Conservation (phyloP, 1,140 invertebrate species). For the Batillaria attramentaria region DNA sequence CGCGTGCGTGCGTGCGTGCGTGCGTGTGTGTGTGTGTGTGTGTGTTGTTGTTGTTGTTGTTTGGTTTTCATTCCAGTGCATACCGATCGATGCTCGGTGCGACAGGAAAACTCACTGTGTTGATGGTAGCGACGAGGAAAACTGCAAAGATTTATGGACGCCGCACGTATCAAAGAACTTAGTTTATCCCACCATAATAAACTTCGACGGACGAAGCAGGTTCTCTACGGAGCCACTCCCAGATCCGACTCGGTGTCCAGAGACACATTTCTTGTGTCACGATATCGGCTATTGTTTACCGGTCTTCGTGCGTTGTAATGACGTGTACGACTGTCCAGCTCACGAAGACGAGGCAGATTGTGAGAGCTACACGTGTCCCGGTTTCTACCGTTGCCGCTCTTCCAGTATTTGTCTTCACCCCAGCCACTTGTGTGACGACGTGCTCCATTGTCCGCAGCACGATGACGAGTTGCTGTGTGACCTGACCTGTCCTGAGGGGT, state of each 20-base stretch:
- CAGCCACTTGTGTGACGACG: slow-evolving; percentile 16
- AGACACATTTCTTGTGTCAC: slow-evolving; percentile 11
- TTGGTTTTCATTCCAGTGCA: too few species aligned
- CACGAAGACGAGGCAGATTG: slow-evolving; percentile 18
- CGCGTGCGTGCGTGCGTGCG: too few species aligned
- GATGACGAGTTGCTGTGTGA: slow-evolving; percentile 37
- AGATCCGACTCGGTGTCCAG: background rate
- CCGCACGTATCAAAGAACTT: too few species aligned
- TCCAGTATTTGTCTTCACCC: slow-evolving; percentile 21
- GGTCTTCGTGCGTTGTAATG: slow-evolving; percentile 18
- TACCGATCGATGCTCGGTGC: too few species aligned
- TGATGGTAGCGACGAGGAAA: too few species aligned
- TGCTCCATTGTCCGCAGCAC: slow-evolving; percentile 28
- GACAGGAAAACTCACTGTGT: too few species aligned
- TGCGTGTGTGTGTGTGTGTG: too few species aligned
- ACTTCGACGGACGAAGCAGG: slow-evolving; percentile 5
- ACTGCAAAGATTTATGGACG: too few species aligned
- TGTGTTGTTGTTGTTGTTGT: too few species aligned
- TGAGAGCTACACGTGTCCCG: slow-evolving; percentile 27
- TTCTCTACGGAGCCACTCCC: background rate
- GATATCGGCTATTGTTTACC: background rate
- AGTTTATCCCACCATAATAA: too few species aligned
- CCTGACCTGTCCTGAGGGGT: slow-evolving; percentile 40
- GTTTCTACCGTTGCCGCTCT: slow-evolving; percentile 23
- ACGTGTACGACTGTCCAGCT: background rate